phyloP scores from a whole-genome alignment of 1,140 invertebrate species.

The Papilio glaucus region DNA sequence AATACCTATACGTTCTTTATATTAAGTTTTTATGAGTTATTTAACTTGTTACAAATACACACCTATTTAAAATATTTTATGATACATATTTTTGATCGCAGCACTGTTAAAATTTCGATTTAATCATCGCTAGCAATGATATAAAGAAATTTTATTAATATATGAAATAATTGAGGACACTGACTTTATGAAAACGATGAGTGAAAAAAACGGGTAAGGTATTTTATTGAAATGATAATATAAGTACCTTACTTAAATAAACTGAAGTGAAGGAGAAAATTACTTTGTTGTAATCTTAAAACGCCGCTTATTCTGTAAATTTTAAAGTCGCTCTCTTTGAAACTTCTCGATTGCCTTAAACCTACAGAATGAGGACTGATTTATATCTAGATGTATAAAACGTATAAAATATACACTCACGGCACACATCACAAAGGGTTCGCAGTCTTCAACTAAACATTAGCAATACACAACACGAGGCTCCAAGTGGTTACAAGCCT shows the following conservation, averaged over 20 bases:
- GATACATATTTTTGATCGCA: too few species aligned
- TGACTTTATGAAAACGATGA: constrained; percentile 3
- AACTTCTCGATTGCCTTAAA: constrained; percentile 23
- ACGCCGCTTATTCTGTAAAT: constrained; percentile 21
- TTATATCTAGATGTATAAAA: constrained; percentile 62
- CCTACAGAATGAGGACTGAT: constrained; percentile 42
- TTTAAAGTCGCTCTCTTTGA: not conserved
- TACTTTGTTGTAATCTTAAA: constrained; percentile 25
- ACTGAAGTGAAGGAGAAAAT: constrained; percentile 25
- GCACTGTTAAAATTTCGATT: not conserved
- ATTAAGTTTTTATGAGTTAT: not conserved
- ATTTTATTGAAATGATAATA: constrained; percentile 10
- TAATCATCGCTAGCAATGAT: too few species aligned
- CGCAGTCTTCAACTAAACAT: constrained; percentile 74
- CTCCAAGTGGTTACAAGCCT: constrained; percentile 38
- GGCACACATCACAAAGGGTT: constrained; percentile 70
- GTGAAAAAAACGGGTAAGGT: not conserved
- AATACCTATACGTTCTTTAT: constrained; percentile 46
- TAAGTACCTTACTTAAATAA: constrained; percentile 32
- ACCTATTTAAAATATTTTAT: not conserved
- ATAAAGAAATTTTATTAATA: not conserved
- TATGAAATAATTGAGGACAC: not conserved
- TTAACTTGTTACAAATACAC: not conserved
- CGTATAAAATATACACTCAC: constrained; percentile 68
- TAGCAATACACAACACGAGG: constrained; percentile 64